These are phyloP conservation scores for Meandrina meandrites DNA, from an alignment of 92 coral and sea anemone species.

Conservation along the genomic window DNA sequence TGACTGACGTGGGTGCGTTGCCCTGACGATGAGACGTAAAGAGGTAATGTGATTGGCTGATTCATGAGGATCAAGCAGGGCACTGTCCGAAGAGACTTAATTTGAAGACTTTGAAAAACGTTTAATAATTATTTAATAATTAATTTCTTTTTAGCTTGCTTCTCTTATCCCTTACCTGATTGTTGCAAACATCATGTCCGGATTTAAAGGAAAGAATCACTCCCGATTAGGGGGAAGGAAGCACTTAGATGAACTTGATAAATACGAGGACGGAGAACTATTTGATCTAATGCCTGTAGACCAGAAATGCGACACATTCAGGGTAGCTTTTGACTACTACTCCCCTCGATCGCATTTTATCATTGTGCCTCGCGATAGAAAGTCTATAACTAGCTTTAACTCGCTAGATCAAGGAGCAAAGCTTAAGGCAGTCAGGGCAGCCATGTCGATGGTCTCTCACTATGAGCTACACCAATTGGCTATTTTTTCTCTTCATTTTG, in stretches of 20 bases:
- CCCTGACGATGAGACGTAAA: not conserved
- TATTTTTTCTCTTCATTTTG: conserved; percentile 74
- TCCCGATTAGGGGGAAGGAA: too few species aligned
- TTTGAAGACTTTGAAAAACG: not conserved
- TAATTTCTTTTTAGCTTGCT: not conserved
- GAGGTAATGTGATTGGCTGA: conserved; percentile 16
- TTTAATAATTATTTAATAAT: conserved; percentile 2
- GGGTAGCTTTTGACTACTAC: conserved; percentile 66
- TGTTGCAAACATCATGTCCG: not conserved
- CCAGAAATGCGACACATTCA: conserved; percentile 54
- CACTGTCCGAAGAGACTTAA: not conserved
- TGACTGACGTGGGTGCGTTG: conserved; percentile 15
- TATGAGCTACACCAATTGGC: conserved; percentile 39
- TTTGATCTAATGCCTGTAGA: conserved; percentile 55
- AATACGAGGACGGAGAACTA: not conserved
- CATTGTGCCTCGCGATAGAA: conserved; percentile 45
- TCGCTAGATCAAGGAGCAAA: not conserved
- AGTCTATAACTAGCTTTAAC: not conserved
- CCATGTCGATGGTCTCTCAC: conserved; percentile 52
- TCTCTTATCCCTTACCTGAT: not conserved
- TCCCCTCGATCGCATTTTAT: conserved; percentile 80
- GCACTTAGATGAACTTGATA: not conserved
- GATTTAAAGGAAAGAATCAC: too few species aligned
- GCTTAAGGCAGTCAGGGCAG: conserved; percentile 51
- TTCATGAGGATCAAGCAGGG: not conserved